These are phyloP conservation scores for Pycnonotus jocosus DNA, from an alignment of 2,113 vertebrate species.

Conservation along the genomic window DNA sequence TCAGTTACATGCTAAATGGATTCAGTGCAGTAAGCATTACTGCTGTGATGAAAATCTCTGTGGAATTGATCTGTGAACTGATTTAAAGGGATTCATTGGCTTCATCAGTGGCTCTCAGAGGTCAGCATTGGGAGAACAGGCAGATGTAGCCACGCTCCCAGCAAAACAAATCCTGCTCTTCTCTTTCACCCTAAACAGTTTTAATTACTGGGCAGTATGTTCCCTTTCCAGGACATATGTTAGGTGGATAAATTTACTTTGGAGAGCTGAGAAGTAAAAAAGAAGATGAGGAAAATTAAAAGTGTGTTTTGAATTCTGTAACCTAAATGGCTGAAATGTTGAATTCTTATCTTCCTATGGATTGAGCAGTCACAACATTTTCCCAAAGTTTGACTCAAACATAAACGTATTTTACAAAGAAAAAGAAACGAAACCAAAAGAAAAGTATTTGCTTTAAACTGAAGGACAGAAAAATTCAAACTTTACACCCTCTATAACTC, in stretches of 20 bases:
- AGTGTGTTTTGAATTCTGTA: background rate
- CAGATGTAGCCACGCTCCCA: background rate
- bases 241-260: background rate
- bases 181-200: background rate
- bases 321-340: background rate
- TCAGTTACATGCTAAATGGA: background rate
- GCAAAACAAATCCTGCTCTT: background rate
- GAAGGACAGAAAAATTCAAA: background rate
- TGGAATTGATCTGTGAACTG: constrained; percentile 18
- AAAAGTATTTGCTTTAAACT: background rate
- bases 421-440: background rate
- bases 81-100: background rate
- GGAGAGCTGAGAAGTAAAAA: background rate
- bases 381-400: background rate
- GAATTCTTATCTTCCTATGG: background rate
- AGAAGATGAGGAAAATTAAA: background rate
- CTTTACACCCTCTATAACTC: background rate
- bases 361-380: background rate
- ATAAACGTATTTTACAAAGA: background rate
- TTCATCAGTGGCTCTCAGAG: background rate
- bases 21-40: background rate
- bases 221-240: background rate
- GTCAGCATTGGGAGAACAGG: fast-evolving
- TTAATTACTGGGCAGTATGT: constrained; percentile 7
- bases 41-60: background rate